phyloP scores from a whole-genome alignment of 2,113 vertebrate genomes.

The Vidua chalybeata region DNA sequence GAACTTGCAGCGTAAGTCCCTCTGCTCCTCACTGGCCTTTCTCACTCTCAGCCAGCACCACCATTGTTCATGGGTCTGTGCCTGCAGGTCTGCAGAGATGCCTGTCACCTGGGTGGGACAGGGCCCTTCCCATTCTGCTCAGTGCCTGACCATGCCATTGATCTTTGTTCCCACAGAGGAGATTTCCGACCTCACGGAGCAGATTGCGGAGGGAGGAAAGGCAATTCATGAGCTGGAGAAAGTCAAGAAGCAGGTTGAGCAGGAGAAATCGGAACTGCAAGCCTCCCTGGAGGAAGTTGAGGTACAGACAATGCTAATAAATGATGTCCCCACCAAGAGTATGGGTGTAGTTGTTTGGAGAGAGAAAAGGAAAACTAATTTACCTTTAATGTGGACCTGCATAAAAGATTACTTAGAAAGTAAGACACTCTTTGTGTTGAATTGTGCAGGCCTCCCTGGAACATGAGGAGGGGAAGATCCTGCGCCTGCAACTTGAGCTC shows the following conservation, averaged over 20 bases:
- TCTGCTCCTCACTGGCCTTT: neutral
- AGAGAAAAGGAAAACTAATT: no score
- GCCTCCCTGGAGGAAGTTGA: neutral
- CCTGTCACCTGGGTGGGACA: neutral
- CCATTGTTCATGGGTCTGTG: neutral
- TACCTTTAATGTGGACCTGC: no score
- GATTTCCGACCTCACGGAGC: slow-evolving; percentile 83
- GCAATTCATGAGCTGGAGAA: slow-evolving; percentile 59
- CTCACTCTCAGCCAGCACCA: neutral
- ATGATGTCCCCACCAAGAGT: no score
- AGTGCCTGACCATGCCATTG: neutral
- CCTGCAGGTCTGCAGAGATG: neutral
- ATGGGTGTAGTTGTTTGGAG: no score
- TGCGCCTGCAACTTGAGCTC: neutral
- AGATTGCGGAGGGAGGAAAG: slow-evolving; percentile 84
- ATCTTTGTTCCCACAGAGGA: slow-evolving; percentile 75
- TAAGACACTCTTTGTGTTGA: no score
- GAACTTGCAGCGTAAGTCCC: slow-evolving; percentile 79
- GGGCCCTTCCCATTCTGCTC: neutral
- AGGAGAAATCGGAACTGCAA: neutral
- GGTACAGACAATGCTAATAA: neutral
- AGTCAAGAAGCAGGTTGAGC: neutral
- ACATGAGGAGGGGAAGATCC: neutral
- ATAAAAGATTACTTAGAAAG: no score
- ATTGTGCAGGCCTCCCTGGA: neutral